A percentile compares a stretch with the other conserved stretches of the same genome.
Evolutionary conservation across 2,797 vertebrate species (phyloP).

Genomic region (Enteromius mattozi): DNA sequence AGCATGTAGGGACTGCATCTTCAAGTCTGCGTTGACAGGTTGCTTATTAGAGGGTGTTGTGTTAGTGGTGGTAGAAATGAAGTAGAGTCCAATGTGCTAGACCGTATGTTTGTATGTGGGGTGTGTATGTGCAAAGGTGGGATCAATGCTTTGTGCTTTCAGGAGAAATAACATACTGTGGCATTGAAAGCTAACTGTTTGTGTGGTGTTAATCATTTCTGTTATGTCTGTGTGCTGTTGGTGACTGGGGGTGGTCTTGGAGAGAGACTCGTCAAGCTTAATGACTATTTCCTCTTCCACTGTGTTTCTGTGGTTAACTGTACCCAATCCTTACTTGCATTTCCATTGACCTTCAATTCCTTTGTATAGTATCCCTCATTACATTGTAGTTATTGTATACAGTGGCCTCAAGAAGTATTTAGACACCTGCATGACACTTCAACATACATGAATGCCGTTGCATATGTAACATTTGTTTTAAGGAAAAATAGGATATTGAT

Average conservation of each 20-base stretch:
- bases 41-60: conserved; percentile 45
- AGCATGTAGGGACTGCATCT: conserved; percentile 60
- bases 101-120: conserved; percentile 38
- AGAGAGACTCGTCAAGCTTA: conserved; percentile 40
- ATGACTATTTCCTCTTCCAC: not conserved
- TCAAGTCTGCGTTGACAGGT: conserved; percentile 33
- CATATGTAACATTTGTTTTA: not conserved
- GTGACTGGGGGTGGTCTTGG: conserved; percentile 41
- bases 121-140: conserved; percentile 36
- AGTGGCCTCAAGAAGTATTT: not conserved
- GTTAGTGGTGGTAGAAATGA: conserved; percentile 34
- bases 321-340: conserved; percentile 20
- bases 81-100: conserved; percentile 13
- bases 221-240: conserved; percentile 54
- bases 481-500: not conserved
- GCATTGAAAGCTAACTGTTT: conserved; percentile 39
- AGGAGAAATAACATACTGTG: conserved; percentile 17
- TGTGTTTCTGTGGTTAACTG: not conserved
- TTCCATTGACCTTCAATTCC: conserved; percentile 7
- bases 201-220: conserved; percentile 36
- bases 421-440: not conserved
- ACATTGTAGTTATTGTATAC: not conserved
- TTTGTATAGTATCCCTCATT: not conserved
- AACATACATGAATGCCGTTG: not conserved
- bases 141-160: conserved; percentile 33